Evolutionary conservation across 2,113 vertebrate genomes (phyloP), one percentile per base, ranked within the genome.

Genomic region (Scortum barcoo): DNA sequence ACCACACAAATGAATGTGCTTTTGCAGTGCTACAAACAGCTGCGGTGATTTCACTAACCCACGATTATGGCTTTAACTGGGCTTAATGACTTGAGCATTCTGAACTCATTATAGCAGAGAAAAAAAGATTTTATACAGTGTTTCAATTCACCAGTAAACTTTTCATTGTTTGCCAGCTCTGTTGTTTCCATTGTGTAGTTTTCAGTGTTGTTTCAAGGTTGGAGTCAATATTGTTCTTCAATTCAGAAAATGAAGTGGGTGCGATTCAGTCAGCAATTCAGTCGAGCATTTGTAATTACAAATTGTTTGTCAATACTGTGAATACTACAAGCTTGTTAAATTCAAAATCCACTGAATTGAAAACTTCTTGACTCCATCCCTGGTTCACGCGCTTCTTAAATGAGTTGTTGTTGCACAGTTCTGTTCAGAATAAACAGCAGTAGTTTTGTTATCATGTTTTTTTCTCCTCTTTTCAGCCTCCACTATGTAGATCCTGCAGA

Each of bases 41-140:
- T 83, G 85, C 56, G 74, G 73, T 58, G 72, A 77, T 81, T 85
- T 83, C 58, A 83, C 80, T 54, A 56, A 87, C 86, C 89, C 88
- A 30, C 58, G 83, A 91, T 89, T 86, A 80, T 92, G 92, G 88
- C 91, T 92, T 92, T 86, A 92, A 91, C 83, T 67, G 85, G 77
- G 57, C 68, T 90, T 76, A 83, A 93, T 85, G 78, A 88, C 88
- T 93, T 85, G 88, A 89, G 90, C 89, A 84, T 93, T 91, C 90
- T 86, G 51, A 83, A 88, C 86, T 90, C 80, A 68, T 76, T 85
- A 83, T 44, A 88, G 81, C 89, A 92, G 84, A 91, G 69, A 82
- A 80, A 76, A n/a, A 76, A 70, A 75, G 3, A 56, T 81, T 88
- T 87, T 88, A 86, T 89, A 90, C 91, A 91, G 54, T 80, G 77